Evolutionary conservation across 2,797 vertebrate species (phyloP).

Genomic region (Liparis tanakae): DNA sequence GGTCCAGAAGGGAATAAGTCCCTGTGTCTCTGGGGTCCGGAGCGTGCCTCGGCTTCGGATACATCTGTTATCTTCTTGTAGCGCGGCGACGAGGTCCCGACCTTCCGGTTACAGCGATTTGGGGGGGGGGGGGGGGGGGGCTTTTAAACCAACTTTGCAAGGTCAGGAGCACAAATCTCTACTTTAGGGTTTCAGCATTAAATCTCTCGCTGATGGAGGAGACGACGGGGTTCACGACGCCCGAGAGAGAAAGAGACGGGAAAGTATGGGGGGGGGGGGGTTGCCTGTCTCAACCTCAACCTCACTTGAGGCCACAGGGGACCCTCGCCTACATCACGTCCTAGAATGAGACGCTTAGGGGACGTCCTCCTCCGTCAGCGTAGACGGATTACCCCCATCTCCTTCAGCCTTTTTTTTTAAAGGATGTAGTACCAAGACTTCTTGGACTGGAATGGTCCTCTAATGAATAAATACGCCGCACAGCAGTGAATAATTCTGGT

Average conservation of each 20-base stretch:
- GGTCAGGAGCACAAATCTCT: slow-evolving; percentile 42
- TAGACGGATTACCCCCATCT: no score
- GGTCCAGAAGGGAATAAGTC: not conserved
- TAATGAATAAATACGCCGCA: slow-evolving; percentile 22
- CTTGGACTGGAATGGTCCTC: slow-evolving; percentile 6
- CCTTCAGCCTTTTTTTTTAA: no score
- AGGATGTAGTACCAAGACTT: not conserved
- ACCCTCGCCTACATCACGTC: no score
- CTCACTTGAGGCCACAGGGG: no score
- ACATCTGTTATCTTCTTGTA: not conserved
- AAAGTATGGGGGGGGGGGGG: not conserved
- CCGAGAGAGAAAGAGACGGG: not conserved
- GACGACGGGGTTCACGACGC: slow-evolving; percentile 33
- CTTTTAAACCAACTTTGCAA: slow-evolving; percentile 27
- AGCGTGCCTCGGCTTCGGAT: not conserved
- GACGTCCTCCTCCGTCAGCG: no score
- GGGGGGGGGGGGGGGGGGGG: slow-evolving; percentile 15
- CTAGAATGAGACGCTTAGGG: no score
- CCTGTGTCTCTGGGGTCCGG: no score
- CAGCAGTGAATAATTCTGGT: slow-evolving; percentile 43
- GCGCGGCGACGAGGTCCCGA: slow-evolving; percentile 26
- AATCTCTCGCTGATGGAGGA: slow-evolving; percentile 9
- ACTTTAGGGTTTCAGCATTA: slow-evolving; percentile 28
- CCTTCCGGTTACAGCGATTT: slow-evolving; percentile 17
- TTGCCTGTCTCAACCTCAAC: no score